Evolutionary conservation across 2,797 vertebrate genomes (phyloP), one percentile per base, ranked within the genome.

Genomic region (Tapirus indicus): DNA sequence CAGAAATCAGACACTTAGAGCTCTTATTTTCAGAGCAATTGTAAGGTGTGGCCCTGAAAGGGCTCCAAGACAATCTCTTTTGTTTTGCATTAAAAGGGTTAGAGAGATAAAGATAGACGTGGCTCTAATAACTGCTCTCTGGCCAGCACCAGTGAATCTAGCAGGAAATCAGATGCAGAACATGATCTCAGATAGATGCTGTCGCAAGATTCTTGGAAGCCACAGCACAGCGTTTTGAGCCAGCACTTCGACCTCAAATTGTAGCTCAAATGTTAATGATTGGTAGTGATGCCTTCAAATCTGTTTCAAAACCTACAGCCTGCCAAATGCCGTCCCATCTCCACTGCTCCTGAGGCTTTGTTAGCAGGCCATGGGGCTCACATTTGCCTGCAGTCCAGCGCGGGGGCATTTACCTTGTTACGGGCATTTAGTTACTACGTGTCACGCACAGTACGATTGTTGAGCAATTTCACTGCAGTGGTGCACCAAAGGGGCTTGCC

Each of bases 181-280:
- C 56, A 6, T 49, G 89, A 71, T 56, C 66, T 56, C 41, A 62
- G 94, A 69, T 75, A 21, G 88, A 80, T 87, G 72, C 84, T 69
- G 29, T 72, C 25, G 32, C 44, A 56, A 90, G 88, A 77, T 93
- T 93, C 68, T 83, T 56, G 47, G 80, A 92, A 71, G 49, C 35
- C 32, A 9, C 44, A 23, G 66, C 47, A 10, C 52, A 35, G 52
- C 6, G 0, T 35, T 88, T 62, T 9, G 35, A 74, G 93, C 74
- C 92, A 72, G 79, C 88, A 60, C 72, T 92, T 72, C 0, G 0
- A 68, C 83, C 52, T 95, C 44, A 49, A 41, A 20, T 29, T 71
- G 66, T 82, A 66, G 80, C 86, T 94, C 79, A 66, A 29, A 83
- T 17, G 78, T 92, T 97, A 95, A 96, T 69, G 49, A 94, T 96